Conservation (phyloP, 2,888 invertebrate species). For the Erebia aethiops region DNA sequence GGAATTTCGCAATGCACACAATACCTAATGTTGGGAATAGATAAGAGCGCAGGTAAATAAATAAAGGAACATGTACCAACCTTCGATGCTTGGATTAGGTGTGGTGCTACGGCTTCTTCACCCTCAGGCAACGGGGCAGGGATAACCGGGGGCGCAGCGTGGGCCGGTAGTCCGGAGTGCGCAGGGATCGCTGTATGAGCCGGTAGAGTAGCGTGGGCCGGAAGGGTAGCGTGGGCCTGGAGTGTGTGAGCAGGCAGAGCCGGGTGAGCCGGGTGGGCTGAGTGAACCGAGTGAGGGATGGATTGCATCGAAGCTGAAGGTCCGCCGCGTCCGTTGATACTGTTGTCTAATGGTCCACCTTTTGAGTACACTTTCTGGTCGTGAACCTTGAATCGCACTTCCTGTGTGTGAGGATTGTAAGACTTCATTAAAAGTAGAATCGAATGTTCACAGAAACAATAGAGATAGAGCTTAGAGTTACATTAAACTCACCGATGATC, state of each 20-base stretch:
- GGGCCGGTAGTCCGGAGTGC: background rate
- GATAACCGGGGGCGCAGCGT: conserved; percentile 39
- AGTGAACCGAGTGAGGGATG: conserved; percentile 23
- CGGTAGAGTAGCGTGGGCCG: conserved; percentile 40
- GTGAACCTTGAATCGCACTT: conserved; percentile 96
- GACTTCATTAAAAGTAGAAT: conserved; percentile 44
- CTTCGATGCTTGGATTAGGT: conserved; percentile 79
- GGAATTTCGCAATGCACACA: conserved; percentile 11
- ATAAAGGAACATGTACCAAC: conserved; percentile 43
- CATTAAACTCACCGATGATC: conserved; percentile 65
- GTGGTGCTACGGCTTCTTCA: conserved; percentile 68
- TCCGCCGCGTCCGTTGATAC: conserved; percentile 88
- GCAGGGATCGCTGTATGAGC: background rate
- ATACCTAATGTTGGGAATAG: background rate
- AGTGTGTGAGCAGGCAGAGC: background rate
- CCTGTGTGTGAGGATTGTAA: conserved; percentile 81
- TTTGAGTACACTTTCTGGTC: conserved; percentile 96
- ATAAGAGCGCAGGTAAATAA: conserved; percentile 6
- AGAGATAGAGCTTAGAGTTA: background rate
- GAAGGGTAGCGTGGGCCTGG: background rate
- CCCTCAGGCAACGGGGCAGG: conserved; percentile 53
- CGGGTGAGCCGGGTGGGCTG: conserved; percentile 51
- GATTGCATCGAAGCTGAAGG: conserved; percentile 47
- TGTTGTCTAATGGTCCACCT: conserved; percentile 94
- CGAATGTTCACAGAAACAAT: conserved; percentile 42